Base-by-base conservation (phyloP, 2,113 vertebrate species). In the Asarcornis scutulata region DNA sequence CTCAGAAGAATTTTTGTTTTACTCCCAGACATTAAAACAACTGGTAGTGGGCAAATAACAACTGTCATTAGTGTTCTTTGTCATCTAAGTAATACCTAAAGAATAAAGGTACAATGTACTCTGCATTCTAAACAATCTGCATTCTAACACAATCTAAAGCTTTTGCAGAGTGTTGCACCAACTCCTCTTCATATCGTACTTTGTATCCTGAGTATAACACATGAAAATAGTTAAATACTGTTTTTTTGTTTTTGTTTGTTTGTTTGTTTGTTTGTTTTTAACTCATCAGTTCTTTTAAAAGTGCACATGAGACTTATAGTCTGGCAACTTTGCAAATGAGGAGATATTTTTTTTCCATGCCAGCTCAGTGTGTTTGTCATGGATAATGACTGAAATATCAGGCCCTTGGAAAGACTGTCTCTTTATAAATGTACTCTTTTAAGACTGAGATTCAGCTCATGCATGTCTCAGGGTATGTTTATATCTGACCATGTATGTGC, bases 1-100 rank as follows among this genome's bases (percentile, higher is more conserved):
- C 85, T 88, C 79, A 20, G 60, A 74, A 72, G 88, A 78, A 60
- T 81, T 91, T 91, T 91, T 18, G 22, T 81, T 89, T 93, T 89
- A 78, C 2, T 75, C 29, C 3, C 27, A 75, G 58, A 44, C 12
- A 13, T 86, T 81, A 53, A 83, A 89, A 63, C n/a, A 71, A 46
- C 4, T 36, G 34, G 32, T 66, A 22, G 23, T 44, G 17, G 27
- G 6, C 7, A 85, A 83, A 79, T 60, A 85, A 52, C 8, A 68
- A 27, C 0, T 22, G 16, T 20, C 29, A 27, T 67, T 60, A 71
- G 11, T 38, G 7, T 59, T 78, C 16, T 32, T 7, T 62, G 21
- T 44, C 38, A 88, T 18, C 0, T 2, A 7, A 2, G 2, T 13
- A 52, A 17, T 63, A 9, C 16, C 20, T 74, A 63, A 71, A 2